Base-by-base conservation (phyloP, 2,888 invertebrate species). In the Andrena hattorfiana region DNA sequence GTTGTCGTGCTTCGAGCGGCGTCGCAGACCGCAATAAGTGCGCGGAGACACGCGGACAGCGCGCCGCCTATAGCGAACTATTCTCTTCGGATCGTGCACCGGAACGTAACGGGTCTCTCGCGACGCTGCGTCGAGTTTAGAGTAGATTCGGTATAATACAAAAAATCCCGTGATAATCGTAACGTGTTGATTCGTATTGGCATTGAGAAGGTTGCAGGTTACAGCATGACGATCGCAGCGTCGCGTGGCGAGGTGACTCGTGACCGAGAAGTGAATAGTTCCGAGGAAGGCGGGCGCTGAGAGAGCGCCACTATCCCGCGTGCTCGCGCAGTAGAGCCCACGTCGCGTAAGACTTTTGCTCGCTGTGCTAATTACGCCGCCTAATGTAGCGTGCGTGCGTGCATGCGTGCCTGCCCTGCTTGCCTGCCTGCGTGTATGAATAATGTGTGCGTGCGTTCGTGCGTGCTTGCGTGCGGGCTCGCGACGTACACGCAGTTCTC, bases 301-400 rank as follows among this genome's bases (percentile, higher is more conserved):
- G 71, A 60, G 48, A 66, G 74, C 73, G 77, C 69, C 63, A 77
- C 81, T 87, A 81, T 86, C 84, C 77, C 73, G 77, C 82, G 77
- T 77, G 84, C 73, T 72, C 73, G 85, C 85, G 87, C 86, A 87
- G 81, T 85, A 89, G 86, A 84, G 87, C 86, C 85, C 84, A 81
- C 86, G 89, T 85, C 84, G 87, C 87, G 87, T 85, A 87, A 86
- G 83, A 89, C 85, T 89, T 89, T 89, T 91, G 89, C 89, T 88
- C 88, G 86, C 87, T 91, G 90, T 90, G 91, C 90, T 91, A 90
- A 88, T 90, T 91, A 86, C 83, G 89, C 89, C 91, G 91, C 91
- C 91, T 91, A 91, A 91, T 87, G 89, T 90, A 91, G 88, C 90
- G 90, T 84, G 86, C 86, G 89, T 85, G 88, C 84, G 84, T 88